Conservation (phyloP, 2,113 vertebrate species). For the Gymnocephalus cernua region DNA sequence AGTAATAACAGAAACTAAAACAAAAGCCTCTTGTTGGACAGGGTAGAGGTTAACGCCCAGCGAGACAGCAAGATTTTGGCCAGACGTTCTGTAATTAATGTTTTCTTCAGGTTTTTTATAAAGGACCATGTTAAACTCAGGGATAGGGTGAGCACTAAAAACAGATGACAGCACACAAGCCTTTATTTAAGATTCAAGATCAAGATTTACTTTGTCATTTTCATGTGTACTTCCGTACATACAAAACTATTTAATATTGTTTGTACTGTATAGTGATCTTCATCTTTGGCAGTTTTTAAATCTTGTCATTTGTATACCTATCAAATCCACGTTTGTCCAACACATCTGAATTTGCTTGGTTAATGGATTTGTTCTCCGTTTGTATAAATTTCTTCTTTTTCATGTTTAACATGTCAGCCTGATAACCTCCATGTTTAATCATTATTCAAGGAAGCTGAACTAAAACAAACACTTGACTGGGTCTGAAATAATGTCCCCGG, state of each 20-base stretch:
- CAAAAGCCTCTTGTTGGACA: conserved; percentile 60
- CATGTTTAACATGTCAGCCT: not conserved
- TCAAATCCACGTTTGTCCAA: not conserved
- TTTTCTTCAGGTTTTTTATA: conserved; percentile 15
- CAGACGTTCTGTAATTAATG: conserved; percentile 45
- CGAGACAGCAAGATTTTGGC: conserved; percentile 9
- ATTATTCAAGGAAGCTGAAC: not conserved
- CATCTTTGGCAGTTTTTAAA: not conserved
- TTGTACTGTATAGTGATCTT: not conserved
- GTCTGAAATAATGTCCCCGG: not conserved
- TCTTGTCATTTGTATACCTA: not conserved
- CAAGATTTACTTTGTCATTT: too few relatives aligned
- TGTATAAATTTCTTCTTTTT: not conserved
- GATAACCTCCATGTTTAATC: not conserved
- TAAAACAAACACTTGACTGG: not conserved
- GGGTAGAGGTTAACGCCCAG: conserved; percentile 42
- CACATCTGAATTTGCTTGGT: not conserved
- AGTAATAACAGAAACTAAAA: conserved; percentile 49
- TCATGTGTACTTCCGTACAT: too few relatives aligned
- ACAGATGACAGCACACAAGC: not conserved
- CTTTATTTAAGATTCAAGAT: too few relatives aligned
- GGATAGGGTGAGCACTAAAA: not conserved
- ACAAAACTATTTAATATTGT: too few relatives aligned
- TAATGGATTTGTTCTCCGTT: not conserved
- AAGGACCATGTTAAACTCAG: not conserved